Evolutionary conservation across 2,113 vertebrate species (phyloP).

Genomic region (Caloenas nicobarica): DNA sequence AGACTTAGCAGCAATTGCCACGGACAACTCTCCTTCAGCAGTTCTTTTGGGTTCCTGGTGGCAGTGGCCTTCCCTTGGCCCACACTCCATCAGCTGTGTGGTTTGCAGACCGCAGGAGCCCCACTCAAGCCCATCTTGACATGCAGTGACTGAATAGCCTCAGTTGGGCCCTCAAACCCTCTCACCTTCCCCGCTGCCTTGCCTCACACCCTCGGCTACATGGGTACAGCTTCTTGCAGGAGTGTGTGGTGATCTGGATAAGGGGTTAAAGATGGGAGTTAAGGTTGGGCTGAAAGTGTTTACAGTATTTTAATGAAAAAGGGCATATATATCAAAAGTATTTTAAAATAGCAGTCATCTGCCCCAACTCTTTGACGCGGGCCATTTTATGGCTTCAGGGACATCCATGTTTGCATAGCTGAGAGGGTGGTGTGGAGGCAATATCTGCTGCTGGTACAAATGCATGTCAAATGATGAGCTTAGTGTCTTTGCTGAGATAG

Average conservation of each 20-base stretch:
- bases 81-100: background rate
- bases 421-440: background rate
- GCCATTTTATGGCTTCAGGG: background rate
- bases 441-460: background rate
- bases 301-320: background rate
- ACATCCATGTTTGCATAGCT: background rate
- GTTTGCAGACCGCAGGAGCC: background rate
- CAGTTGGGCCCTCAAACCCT: background rate
- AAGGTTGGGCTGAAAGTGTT: background rate
- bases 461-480: background rate
- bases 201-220: rapidly evolving
- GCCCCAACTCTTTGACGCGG: background rate
- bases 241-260: background rate
- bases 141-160: background rate
- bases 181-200: background rate
- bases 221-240: background rate
- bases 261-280: background rate
- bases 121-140: background rate
- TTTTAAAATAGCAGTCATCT: background rate
- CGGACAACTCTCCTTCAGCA: background rate
- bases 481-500: background rate
- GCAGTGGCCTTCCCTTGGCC: background rate
- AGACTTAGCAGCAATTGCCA: background rate
- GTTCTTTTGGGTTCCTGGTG: background rate
- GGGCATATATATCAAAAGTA: background rate